A percentile compares a stretch with the other conserved stretches of the same genome.
phyloP scores from a whole-genome alignment of 2,888 invertebrate genomes.

The Schizotus pectinicornis region DNA sequence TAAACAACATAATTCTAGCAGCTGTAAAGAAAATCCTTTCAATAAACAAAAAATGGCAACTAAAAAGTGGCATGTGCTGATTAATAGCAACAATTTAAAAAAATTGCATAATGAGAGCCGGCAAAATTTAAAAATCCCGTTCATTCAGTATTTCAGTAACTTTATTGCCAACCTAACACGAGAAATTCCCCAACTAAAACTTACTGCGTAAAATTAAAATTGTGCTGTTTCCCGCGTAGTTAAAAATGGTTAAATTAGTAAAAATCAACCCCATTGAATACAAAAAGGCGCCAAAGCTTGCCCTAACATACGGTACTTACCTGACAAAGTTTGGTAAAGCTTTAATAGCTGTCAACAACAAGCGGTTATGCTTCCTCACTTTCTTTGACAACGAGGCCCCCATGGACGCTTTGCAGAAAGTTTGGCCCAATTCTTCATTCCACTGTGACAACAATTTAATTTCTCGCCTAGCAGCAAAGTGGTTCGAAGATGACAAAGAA shows the following conservation, averaged over 20 bases:
- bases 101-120: too few relatives aligned
- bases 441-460: background rate
- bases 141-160: too few relatives aligned
- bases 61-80: too few relatives aligned
- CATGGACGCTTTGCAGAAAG: background rate
- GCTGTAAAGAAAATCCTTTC: too few relatives aligned
- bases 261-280: constrained; percentile 7
- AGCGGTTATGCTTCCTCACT: constrained; percentile 13
- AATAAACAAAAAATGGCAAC: too few relatives aligned
- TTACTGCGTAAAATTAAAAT: background rate
- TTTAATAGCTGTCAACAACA: constrained; percentile 8
- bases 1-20: too few relatives aligned
- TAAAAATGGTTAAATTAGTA: background rate
- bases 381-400: constrained; percentile 17
- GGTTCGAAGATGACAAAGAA: constrained; percentile 15
- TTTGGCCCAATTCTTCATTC: constrained; percentile 8
- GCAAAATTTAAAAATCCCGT: too few relatives aligned
- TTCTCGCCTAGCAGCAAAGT: background rate
- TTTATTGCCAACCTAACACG: too few relatives aligned
- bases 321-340: constrained; percentile 14
- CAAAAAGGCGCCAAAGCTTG: constrained; percentile 9
- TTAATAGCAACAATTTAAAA: too few relatives aligned
- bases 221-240: background rate
- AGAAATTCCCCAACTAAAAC: too few relatives aligned
- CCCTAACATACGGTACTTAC: constrained; percentile 10